phyloP scores from a whole-genome alignment of 2,113 vertebrate species.

The Ranitomeya variabilis region DNA sequence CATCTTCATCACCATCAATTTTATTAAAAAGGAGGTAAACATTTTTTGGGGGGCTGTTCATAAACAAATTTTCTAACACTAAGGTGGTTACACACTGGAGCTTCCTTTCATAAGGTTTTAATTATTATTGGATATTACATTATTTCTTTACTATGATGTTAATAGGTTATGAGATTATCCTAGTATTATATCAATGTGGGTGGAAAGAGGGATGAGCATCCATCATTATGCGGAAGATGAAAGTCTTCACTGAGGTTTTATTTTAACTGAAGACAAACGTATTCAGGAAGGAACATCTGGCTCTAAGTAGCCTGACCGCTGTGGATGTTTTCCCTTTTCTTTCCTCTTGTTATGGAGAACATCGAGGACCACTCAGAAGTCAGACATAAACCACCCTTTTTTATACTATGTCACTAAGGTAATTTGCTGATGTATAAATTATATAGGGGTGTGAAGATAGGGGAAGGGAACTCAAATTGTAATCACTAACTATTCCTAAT shows the following conservation, averaged over 20 bases:
- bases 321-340: conserved; percentile 33
- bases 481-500: not conserved
- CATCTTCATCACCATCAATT: too few relatives aligned
- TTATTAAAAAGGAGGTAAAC: not conserved
- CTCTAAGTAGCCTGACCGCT: not conserved
- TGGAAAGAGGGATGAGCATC: not conserved
- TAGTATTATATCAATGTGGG: not conserved
- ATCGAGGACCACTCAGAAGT: conserved; percentile 18
- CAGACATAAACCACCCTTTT: conserved; percentile 8
- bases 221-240: not conserved
- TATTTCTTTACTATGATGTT: not conserved
- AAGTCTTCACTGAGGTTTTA: conserved; percentile 29
- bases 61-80: not conserved
- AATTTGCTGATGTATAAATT: not conserved
- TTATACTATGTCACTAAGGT: not conserved
- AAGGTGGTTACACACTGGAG: not conserved
- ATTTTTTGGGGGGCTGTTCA: not conserved
- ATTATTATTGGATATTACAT: not conserved
- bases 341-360: conserved; percentile 45
- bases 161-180: not conserved
- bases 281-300: conserved; percentile 47
- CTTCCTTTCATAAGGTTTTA: not conserved
- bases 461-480: not conserved
- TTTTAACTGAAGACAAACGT: conserved; percentile 23
- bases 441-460: not conserved